phyloP scores from a whole-genome alignment of 2,113 vertebrate genomes.

The Callocephalon fimbriatum region DNA sequence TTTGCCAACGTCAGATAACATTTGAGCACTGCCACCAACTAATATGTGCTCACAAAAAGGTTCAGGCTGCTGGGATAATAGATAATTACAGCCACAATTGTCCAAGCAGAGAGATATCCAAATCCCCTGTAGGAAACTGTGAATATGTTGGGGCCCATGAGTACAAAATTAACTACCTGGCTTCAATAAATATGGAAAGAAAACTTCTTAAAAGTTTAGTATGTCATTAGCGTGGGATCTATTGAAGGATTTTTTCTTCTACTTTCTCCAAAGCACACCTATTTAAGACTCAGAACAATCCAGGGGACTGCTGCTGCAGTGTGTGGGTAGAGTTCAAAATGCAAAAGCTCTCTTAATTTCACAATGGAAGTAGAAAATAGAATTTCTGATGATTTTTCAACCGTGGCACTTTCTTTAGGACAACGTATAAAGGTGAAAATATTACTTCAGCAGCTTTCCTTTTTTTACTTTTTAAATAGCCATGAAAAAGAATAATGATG shows the following conservation, averaged over 20 bases:
- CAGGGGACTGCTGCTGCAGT: constrained; percentile 6
- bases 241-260: constrained; percentile 53
- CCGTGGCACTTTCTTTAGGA: constrained; percentile 29
- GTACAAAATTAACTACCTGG: constrained; percentile 38
- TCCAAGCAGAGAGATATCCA: constrained; percentile 48
- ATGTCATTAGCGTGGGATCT: constrained; percentile 37
- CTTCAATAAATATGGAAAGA: constrained; percentile 64
- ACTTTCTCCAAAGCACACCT: constrained; percentile 45
- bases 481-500: constrained; percentile 10
- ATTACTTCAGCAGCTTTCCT: neutral
- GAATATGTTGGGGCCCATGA: constrained; percentile 2
- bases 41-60: constrained; percentile 31
- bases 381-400: constrained; percentile 49
- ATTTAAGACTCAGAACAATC: constrained; percentile 61
- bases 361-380: constrained; percentile 59
- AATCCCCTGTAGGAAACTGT: constrained; percentile 53
- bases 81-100: constrained; percentile 56
- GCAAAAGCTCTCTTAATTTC: constrained; percentile 56
- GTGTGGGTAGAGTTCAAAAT: constrained; percentile 52
- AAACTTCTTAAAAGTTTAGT: constrained; percentile 66
- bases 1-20: constrained; percentile 35
- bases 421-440: constrained; percentile 53
- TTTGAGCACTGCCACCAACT: constrained; percentile 39
- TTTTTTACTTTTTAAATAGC: constrained; percentile 20
- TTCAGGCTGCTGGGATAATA: constrained; percentile 26